phyloP scores from a whole-genome alignment of 2,113 vertebrate species.

The Cynocephalus volans region DNA sequence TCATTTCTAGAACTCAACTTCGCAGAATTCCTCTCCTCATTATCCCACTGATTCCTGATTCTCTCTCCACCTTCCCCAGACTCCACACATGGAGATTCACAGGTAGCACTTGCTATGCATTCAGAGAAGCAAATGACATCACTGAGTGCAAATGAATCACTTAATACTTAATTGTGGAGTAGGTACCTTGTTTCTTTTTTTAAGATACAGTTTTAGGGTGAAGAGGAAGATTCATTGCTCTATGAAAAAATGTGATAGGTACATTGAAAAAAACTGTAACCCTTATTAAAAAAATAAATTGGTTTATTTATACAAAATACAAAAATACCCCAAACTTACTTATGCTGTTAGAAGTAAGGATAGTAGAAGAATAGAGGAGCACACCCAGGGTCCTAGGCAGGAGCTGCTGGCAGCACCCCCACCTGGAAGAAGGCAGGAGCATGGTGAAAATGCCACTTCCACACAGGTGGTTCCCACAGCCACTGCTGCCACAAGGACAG shows the following conservation, averaged over 20 bases:
- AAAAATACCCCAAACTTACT: not conserved
- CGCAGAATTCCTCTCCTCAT: not conserved
- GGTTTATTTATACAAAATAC: not conserved
- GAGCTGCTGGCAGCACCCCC: no score
- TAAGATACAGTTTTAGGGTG: not conserved
- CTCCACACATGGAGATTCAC: not conserved
- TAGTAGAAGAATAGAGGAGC: not conserved
- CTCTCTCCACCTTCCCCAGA: not conserved
- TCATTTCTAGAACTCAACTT: constrained; percentile 13
- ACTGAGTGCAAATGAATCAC: not conserved
- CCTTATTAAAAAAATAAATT: not conserved
- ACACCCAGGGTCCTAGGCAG: no score
- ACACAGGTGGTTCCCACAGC: no score
- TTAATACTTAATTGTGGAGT: not conserved
- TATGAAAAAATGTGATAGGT: not conserved
- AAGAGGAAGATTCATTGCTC: not conserved
- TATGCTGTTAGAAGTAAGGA: not conserved
- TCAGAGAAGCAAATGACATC: not conserved
- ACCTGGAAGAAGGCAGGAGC: no score
- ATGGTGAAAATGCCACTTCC: no score
- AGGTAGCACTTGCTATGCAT: not conserved
- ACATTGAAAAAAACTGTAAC: not conserved
- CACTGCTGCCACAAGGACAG: no score
- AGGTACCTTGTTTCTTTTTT: not conserved
- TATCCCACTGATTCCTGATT: not conserved